Conservation (phyloP, 2,797 vertebrate genomes). For the Momotus momota region DNA sequence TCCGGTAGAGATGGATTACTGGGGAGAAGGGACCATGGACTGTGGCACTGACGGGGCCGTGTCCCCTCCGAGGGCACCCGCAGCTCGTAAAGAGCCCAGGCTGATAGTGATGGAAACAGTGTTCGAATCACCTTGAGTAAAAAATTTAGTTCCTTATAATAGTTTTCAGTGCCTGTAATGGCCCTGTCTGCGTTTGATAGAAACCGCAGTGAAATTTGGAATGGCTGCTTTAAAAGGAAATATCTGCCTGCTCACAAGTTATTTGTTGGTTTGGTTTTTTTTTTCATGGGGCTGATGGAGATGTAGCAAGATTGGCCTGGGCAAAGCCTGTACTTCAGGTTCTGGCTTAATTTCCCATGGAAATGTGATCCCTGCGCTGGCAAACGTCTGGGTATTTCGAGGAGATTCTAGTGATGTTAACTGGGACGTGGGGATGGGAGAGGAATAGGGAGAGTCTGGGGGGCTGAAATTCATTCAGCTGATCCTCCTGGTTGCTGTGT, state of each 20-base stretch:
- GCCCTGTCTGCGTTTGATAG: not conserved
- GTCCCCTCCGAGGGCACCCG: accelerated
- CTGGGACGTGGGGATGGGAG: not conserved
- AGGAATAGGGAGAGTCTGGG: not conserved
- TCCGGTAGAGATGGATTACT: not conserved
- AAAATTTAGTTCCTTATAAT: not conserved
- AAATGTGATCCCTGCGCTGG: accelerated
- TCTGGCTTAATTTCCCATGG: not conserved
- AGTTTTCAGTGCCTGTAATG: not conserved
- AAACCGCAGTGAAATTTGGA: not conserved
- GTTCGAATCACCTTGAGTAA: not conserved
- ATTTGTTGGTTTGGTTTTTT: not conserved
- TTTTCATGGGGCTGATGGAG: not conserved
- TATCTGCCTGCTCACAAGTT: accelerated
- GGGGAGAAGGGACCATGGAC: accelerated
- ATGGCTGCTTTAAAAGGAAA: not conserved
- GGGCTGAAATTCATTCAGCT: not conserved
- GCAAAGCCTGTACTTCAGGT: not conserved
- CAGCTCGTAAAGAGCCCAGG: not conserved
- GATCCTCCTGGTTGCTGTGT: accelerated
- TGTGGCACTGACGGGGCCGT: accelerated
- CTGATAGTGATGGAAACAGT: not conserved
- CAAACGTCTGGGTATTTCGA: not conserved
- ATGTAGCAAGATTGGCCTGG: not conserved
- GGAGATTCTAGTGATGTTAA: not conserved